Conservation (phyloP, 2,797 vertebrate species). For the Chelmon rostratus region DNA sequence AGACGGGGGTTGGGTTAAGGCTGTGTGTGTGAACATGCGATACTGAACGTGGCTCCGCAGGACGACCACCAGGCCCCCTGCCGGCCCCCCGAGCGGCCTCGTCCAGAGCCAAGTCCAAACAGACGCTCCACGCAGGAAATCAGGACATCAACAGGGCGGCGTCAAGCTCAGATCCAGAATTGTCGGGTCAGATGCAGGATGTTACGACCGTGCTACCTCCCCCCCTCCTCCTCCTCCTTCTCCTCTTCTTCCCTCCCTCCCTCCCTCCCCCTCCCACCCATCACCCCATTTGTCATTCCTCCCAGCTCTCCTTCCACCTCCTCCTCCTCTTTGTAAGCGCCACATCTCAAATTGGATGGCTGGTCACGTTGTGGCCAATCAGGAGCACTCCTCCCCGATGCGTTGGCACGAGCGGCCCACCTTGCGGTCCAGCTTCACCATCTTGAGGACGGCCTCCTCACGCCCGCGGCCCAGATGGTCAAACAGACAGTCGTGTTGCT, state of each 20-base stretch:
- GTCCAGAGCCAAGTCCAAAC: constrained; percentile 53
- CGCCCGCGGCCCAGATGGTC: constrained; percentile 96
- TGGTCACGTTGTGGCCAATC: constrained; percentile 72
- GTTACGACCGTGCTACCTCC: constrained; percentile 37
- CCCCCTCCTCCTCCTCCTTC: background rate
- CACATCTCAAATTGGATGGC: constrained; percentile 56
- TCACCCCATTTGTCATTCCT: constrained; percentile 50
- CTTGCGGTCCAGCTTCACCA: constrained; percentile 98
- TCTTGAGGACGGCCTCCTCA: constrained; percentile 96
- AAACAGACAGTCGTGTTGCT: constrained; percentile 95
- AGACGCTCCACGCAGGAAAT: constrained; percentile 54
- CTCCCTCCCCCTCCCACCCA: constrained; percentile 17
- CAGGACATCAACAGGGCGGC: constrained; percentile 51
- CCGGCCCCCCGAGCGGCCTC: constrained; percentile 13
- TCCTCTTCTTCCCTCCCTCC: constrained; percentile 1
- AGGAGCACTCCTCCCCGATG: constrained; percentile 97
- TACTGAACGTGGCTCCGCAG: constrained; percentile 54
- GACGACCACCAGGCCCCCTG: constrained; percentile 26
- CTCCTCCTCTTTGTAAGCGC: constrained; percentile 62
- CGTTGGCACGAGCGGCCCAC: constrained; percentile 97
- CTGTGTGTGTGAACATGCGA: constrained; percentile 74
- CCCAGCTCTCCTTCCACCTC: constrained; percentile 4
- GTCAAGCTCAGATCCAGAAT: constrained; percentile 63
- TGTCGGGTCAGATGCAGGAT: constrained; percentile 64
- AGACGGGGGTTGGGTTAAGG: constrained; percentile 72